Evolutionary conservation across 2,888 invertebrate species (phyloP).

Genomic region (Herminia tarsipennalis): DNA sequence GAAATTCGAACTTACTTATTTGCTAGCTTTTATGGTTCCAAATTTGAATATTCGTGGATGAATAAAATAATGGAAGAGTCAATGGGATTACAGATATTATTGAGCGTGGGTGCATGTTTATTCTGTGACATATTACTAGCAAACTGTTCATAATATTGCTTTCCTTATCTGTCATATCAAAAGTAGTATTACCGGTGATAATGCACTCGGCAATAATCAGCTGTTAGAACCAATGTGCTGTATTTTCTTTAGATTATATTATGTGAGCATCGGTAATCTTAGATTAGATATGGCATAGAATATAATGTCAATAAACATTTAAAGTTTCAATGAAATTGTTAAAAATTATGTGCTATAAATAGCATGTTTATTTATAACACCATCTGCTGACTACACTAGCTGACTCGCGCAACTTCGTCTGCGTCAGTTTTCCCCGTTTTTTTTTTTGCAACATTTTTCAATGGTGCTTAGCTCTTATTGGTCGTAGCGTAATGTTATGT

Average conservation of each 20-base stretch:
- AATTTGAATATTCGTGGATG: not conserved
- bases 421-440: no score
- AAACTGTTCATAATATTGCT: not conserved
- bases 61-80: not conserved
- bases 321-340: not conserved
- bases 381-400: no score
- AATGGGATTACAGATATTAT: no score
- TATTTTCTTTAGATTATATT: slow-evolving; percentile 8
- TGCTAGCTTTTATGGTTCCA: no score
- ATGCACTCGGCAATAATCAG: slow-evolving; percentile 36
- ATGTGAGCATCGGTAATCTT: slow-evolving; percentile 17
- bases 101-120: no score
- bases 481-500: no score
- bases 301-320: not conserved
- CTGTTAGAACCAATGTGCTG: slow-evolving; percentile 3
- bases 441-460: no score
- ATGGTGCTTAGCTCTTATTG: no score
- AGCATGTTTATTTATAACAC: no score
- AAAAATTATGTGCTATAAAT: not conserved
- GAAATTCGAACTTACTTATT: no score
- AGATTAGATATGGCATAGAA: slow-evolving; percentile 9
- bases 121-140: no score
- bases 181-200: slow-evolving; percentile 28
- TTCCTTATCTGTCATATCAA: slow-evolving; percentile 26
- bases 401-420: no score